A percentile compares a stretch with the other conserved stretches of the same genome.
Evolutionary conservation across 2,888 invertebrate species (phyloP).

Genomic region (Uloborus plumipes): DNA sequence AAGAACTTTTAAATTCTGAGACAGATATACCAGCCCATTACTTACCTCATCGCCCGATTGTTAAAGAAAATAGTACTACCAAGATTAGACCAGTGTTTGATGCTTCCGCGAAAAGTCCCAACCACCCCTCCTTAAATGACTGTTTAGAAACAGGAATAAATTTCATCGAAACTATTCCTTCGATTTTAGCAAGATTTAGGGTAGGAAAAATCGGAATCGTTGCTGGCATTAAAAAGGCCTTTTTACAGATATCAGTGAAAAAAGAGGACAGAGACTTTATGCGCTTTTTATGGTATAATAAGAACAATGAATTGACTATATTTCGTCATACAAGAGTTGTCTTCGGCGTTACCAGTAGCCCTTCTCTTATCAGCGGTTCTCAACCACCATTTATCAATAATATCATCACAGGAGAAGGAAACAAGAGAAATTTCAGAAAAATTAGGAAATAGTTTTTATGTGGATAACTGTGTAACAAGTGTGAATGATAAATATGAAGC

Average conservation of each 20-base stretch:
- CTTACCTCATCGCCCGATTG: slow-evolving; percentile 7
- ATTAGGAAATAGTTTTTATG: slow-evolving; percentile 7
- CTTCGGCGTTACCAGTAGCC: slow-evolving; percentile 6
- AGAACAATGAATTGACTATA: not conserved
- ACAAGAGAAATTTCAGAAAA: not conserved
- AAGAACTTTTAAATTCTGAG: slow-evolving; percentile 1
- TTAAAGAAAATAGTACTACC: slow-evolving; percentile 10
- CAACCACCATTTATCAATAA: not conserved
- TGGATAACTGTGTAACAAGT: slow-evolving; percentile 6
- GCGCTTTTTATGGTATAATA: slow-evolving; percentile 19
- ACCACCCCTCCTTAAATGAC: slow-evolving; percentile 8
- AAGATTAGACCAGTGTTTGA: slow-evolving; percentile 20
- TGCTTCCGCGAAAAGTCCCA: slow-evolving; percentile 13
- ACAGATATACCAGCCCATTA: not conserved
- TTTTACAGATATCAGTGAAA: slow-evolving; percentile 17
- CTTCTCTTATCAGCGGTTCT: slow-evolving; percentile 10
- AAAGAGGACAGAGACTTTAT: slow-evolving; percentile 9
- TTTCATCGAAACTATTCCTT: slow-evolving; percentile 12
- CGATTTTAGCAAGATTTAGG: slow-evolving; percentile 7
- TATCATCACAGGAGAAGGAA: not conserved
- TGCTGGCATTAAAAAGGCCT: slow-evolving; percentile 18
- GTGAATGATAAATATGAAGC: slow-evolving; percentile 2
- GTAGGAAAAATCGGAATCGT: not conserved
- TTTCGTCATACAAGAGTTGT: slow-evolving; percentile 11
- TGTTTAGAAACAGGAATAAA: slow-evolving; percentile 10